Base-by-base conservation (phyloP, 2,113 vertebrate genomes). In the Cheilinus undulatus region DNA sequence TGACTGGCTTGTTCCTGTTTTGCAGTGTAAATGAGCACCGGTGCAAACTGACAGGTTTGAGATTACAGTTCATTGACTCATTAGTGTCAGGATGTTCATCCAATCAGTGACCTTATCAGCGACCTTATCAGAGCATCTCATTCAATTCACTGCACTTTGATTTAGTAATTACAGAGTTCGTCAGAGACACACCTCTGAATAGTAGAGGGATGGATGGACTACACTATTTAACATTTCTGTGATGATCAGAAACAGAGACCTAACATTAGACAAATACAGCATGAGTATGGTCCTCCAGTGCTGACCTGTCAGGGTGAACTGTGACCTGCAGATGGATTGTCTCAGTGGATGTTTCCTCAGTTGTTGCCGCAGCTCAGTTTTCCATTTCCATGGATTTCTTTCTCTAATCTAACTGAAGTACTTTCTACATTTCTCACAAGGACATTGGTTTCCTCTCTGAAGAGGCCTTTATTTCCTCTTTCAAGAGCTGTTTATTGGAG, bases 1-100 rank as follows among this genome's bases (percentile, higher is more conserved):
- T n/a, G n/a, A n/a, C n/a, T n/a, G n/a, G n/a, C n/a, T n/a, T n/a
- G n/a, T n/a, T n/a, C n/a, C n/a, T n/a, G n/a, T n/a, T n/a, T n/a
- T n/a, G 15, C n/a, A 32, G 13, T 13, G 38, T 40, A 15, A 40
- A 40, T 40, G 13, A 40, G 40, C 13, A 3, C 38, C 17, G 13
- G 49, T 22, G 14, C 10, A 57, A 56, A 64, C 22, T 63, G 17
- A 26, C 28, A 19, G 53, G 40, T 72, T 64, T 71, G 28, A 45
- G 64, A 70, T 45, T 64, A 45, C 45, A 59, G 59, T 52, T 59
- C 64, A 76, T 60, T 68, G 40, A 76, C 28, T 60, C 75, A 53
- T 65, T 61, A 78, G 61, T 60, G 68, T 78, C 53, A 65, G n/a
- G 66, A 66, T 78, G 45, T 42, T 63, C 22, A 30, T 70, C 51